Conservation (phyloP, 2,113 vertebrate genomes). For the Ptyas mucosa region DNA sequence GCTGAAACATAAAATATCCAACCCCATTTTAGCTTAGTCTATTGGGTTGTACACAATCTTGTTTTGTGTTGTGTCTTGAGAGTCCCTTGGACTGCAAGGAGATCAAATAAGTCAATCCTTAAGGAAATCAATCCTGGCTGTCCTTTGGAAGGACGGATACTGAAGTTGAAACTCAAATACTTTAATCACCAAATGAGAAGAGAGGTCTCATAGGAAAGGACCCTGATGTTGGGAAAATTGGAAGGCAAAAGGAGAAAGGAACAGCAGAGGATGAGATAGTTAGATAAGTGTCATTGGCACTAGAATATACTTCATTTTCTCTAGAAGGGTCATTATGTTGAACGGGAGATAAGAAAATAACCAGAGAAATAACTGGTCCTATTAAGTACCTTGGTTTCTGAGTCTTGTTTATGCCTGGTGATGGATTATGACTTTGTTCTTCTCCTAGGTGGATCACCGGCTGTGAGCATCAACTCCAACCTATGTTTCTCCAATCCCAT, state of each 20-base stretch:
- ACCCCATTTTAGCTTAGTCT: too few species aligned
- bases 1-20: too few species aligned
- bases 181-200: neutral
- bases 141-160: neutral
- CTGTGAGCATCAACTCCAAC: constrained; percentile 74
- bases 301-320: neutral
- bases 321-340: too few species aligned
- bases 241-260: neutral
- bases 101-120: neutral
- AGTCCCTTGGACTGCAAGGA: neutral
- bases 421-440: neutral
- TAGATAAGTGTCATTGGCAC: neutral
- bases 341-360: neutral
- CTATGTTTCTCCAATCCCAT: constrained; percentile 75
- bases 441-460: constrained; percentile 65
- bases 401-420: neutral
- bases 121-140: too few species aligned
- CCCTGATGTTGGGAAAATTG: neutral
- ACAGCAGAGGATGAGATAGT: neutral
- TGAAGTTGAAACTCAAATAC: neutral
- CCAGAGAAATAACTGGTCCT: neutral
- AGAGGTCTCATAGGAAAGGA: neutral
- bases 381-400: neutral
- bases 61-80: neutral
- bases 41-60: neutral